Evolutionary conservation across 2,113 vertebrate species (phyloP).

Genomic region (Hipposideros armiger): DNA sequence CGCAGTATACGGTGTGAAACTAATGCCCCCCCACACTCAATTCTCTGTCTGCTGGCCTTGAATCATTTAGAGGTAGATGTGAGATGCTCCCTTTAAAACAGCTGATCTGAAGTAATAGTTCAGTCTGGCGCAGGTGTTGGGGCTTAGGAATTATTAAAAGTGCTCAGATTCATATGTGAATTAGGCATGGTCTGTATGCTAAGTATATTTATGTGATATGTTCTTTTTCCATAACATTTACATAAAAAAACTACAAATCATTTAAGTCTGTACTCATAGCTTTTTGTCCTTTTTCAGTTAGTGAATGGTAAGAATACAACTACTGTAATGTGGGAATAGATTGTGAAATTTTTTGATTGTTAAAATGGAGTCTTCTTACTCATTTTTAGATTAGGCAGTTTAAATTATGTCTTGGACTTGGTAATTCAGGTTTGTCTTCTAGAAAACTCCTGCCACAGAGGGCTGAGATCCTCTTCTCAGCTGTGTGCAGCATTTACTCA

Average conservation of each 20-base stretch:
- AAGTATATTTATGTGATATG: neutral
- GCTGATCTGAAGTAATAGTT: neutral
- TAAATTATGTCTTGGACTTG: neutral
- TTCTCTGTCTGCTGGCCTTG: neutral
- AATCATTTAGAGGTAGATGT: neutral
- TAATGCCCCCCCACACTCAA: neutral
- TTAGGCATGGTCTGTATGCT: neutral
- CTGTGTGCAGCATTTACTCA: neutral
- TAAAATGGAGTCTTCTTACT: neutral
- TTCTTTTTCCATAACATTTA: neutral
- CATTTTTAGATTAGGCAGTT: neutral
- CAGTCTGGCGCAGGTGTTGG: neutral
- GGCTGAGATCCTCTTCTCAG: neutral
- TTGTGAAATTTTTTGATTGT: neutral
- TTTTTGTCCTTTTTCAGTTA: neutral
- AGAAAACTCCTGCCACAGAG: neutral
- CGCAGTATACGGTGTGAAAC: neutral
- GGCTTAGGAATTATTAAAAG: neutral
- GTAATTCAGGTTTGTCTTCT: slow-evolving; percentile 2
- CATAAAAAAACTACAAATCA: neutral
- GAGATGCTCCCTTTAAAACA: neutral
- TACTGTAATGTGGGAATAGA: neutral
- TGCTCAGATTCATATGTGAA: neutral
- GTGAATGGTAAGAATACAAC: neutral
- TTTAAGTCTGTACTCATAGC: neutral